phyloP scores from a whole-genome alignment of 2,888 invertebrate species.

The Caenorhabditis imperialis region DNA sequence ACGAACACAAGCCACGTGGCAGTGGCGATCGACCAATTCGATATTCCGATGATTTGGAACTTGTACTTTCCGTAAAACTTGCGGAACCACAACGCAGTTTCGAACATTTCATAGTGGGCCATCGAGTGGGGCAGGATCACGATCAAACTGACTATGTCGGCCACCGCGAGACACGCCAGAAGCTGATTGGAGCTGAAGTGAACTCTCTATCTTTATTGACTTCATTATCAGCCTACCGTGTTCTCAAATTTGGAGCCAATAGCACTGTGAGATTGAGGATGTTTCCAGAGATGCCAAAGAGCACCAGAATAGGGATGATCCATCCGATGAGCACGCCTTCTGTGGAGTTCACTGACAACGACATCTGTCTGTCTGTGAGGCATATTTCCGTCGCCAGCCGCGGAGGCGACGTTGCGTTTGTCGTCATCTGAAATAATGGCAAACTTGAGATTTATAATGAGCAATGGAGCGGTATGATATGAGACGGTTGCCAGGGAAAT shows the following conservation, averaged over 20 bases:
- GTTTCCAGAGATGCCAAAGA: constrained; percentile 74
- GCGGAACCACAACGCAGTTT: constrained; percentile 69
- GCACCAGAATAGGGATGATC: constrained; percentile 67
- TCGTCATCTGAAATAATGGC: constrained; percentile 14
- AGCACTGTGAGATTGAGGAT: constrained; percentile 73
- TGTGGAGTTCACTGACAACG: constrained; percentile 59
- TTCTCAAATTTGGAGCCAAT: constrained; percentile 69
- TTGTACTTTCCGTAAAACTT: constrained; percentile 70
- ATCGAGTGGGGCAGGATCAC: constrained; percentile 74
- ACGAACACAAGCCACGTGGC: constrained; percentile 75
- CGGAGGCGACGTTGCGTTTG: constrained; percentile 35
- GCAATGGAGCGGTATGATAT: constrained; percentile 1
- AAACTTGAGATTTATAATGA: constrained; percentile 1
- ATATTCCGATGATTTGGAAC: constrained; percentile 71
- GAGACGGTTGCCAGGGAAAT: constrained; percentile 1
- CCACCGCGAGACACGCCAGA: constrained; percentile 73
- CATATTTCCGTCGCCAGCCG: constrained; percentile 58
- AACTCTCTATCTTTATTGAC: too few species aligned
- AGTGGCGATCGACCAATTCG: constrained; percentile 75
- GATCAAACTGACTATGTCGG: constrained; percentile 75
- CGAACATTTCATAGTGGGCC: constrained; percentile 73
- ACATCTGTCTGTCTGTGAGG: constrained; percentile 67
- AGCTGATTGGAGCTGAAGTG: constrained; percentile 71
- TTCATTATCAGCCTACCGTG: constrained; percentile 52
- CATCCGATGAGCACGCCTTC: constrained; percentile 68